Base-by-base conservation (phyloP, 92 coral and sea anemone genomes). In the Epizoanthus ramosus region DNA sequence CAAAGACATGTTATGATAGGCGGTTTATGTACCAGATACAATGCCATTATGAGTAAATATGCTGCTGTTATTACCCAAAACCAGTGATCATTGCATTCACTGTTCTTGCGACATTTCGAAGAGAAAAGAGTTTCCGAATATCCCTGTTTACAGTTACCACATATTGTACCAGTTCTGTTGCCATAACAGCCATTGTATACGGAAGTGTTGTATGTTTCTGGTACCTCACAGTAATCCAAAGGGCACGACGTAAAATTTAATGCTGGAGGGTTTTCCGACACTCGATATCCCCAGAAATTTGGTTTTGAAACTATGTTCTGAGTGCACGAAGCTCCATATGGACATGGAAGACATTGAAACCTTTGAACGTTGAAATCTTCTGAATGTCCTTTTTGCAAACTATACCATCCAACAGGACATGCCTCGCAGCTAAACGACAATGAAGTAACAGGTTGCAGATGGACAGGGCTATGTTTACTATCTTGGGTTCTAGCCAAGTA, bases 61-160 rank as follows among this genome's bases (percentile, higher is more conserved):
- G 74, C 15, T 10, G 47, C n/a, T 0, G 73, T 54, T 7, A 56
- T 59, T 18, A 68, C 0, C 92, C 92, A 89, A 31, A 89, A 89
- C 89, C 63, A 79, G 59, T 79, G 75, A 81, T 80, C 83, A 8
- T 81, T 45, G 57, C 92, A 89, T 5, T 80, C n/a, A 14, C 73
- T 66, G 13, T 57, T 53, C 24, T 65, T 65, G 17, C 70, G 37
- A 41, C 92, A 89, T 35, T 83, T 23, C 21, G 89, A 67, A 2
- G 86, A 74, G 65, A 80, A 79, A 56, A 89, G 33, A 8, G 54
- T 82, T 47, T 85, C 89, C 21, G 90, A 69, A 72, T 28, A 79
- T 25, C 89, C 89, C 13, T 74, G 52, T 4, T 57, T 57, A 67
- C 92, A 89, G 18, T 61, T 41, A 52, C 92, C 92, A 85, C 92